These are phyloP conservation scores for Troilus luridus DNA, from an alignment of 2,888 invertebrate species.

Conservation along the genomic window DNA sequence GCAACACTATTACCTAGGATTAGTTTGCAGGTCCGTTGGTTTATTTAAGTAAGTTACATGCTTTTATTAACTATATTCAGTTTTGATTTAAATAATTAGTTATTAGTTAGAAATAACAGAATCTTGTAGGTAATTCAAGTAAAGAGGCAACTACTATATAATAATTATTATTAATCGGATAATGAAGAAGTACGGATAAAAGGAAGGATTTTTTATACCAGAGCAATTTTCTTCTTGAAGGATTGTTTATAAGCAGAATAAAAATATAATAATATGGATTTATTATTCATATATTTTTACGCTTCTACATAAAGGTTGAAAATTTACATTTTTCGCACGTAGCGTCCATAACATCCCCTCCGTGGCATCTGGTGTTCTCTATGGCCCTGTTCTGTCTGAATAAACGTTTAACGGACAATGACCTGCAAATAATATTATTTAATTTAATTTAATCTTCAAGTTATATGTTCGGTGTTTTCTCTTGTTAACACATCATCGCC, in stretches of 20 bases:
- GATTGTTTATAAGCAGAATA: neutral
- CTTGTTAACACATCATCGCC: neutral
- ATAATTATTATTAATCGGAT: no score
- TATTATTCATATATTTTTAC: neutral
- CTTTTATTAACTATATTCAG: neutral
- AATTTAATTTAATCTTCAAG: neutral
- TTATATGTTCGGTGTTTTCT: neutral
- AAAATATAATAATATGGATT: neutral
- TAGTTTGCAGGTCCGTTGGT: neutral
- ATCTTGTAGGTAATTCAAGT: no score
- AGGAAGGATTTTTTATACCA: no score
- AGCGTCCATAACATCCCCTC: neutral
- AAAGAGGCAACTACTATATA: no score
- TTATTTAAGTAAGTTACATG: neutral
- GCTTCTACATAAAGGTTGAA: neutral
- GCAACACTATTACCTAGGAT: neutral
- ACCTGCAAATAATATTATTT: neutral
- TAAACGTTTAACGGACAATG: neutral
- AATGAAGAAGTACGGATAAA: no score
- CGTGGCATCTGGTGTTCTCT: neutral
- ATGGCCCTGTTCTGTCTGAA: neutral
- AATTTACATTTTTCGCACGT: neutral
- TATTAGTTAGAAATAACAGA: no score
- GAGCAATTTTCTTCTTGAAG: no score
- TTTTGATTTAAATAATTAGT: no score